Evolutionary conservation across 2,888 invertebrate species (phyloP).

Genomic region (Hyles lineata): DNA sequence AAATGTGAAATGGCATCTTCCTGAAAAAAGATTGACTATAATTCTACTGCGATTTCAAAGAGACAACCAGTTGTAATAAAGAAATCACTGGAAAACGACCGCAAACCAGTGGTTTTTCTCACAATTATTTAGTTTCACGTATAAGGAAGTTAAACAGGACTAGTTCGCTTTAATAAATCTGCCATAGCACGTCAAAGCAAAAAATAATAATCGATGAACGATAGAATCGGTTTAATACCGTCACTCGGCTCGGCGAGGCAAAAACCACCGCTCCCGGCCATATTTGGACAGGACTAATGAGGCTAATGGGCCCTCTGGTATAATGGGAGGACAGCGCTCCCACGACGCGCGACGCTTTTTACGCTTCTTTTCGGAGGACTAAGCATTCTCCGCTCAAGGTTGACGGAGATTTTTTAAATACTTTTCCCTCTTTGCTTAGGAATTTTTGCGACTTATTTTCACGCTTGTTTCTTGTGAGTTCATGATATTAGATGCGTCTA

Average conservation of each 20-base stretch:
- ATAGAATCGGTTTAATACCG: conserved; percentile 47
- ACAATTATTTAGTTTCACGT: conserved; percentile 13
- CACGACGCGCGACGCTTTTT: conserved; percentile 56
- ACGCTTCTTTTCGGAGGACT: conserved; percentile 51
- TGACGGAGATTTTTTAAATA: background rate
- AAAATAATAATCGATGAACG: conserved; percentile 26
- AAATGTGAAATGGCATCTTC: too few species aligned
- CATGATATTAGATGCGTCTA: too few species aligned
- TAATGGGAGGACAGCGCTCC: conserved; percentile 58
- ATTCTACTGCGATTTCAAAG: background rate
- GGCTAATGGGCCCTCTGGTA: conserved; percentile 53
- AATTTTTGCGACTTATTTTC: background rate
- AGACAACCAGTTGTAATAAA: background rate
- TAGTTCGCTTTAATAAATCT: conserved; percentile 23
- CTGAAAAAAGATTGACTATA: too few species aligned
- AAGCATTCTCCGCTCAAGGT: conserved; percentile 44
- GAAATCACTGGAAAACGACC: conserved; percentile 19
- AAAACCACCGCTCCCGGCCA: conserved; percentile 56
- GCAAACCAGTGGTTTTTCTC: background rate
- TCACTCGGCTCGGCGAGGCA: conserved; percentile 44
- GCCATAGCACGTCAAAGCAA: conserved; percentile 36
- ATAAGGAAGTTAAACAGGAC: conserved; percentile 5
- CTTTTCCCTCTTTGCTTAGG: background rate
- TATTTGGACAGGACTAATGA: conserved; percentile 72
- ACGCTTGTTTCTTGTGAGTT: background rate